These are phyloP conservation scores for Gallinago paraguaiae DNA, from an alignment of 2,113 vertebrate species.

Conservation along the genomic window DNA sequence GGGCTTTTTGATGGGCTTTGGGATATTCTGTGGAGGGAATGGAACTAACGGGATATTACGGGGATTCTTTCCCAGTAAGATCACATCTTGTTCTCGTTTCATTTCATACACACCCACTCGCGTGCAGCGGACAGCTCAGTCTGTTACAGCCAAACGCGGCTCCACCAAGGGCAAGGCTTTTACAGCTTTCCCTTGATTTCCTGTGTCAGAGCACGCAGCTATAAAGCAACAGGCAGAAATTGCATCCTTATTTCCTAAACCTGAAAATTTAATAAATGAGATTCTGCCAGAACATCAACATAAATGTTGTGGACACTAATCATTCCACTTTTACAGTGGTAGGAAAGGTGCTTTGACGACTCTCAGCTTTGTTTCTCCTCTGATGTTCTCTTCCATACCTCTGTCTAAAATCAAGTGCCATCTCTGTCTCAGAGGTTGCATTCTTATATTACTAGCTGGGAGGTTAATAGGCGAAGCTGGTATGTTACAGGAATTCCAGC, in stretches of 20 bases:
- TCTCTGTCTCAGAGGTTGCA: neutral
- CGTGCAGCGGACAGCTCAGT: neutral
- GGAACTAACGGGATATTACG: slow-evolving; percentile 41
- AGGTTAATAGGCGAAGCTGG: slow-evolving; percentile 16
- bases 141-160: neutral
- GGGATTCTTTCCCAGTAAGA: slow-evolving; percentile 69
- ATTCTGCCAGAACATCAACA: neutral
- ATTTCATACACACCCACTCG: slow-evolving; percentile 25
- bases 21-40: slow-evolving; percentile 5
- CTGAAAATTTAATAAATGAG: slow-evolving; percentile 1
- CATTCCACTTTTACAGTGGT: slow-evolving; percentile 6
- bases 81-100: slow-evolving; percentile 73
- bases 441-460: neutral
- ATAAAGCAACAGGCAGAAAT: neutral
- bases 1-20: slow-evolving; percentile 23
- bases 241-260: slow-evolving; percentile 42
- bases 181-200: slow-evolving; percentile 58
- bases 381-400: neutral
- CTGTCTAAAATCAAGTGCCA: neutral
- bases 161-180: slow-evolving; percentile 15
- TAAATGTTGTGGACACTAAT: neutral
- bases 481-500: slow-evolving; percentile 14
- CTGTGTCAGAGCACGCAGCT: slow-evolving; percentile 27
- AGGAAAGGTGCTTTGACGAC: neutral
- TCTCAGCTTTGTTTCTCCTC: neutral